Evolutionary conservation across 2,113 vertebrate genomes (phyloP).

Genomic region (Psammodynastes pulverulentus): DNA sequence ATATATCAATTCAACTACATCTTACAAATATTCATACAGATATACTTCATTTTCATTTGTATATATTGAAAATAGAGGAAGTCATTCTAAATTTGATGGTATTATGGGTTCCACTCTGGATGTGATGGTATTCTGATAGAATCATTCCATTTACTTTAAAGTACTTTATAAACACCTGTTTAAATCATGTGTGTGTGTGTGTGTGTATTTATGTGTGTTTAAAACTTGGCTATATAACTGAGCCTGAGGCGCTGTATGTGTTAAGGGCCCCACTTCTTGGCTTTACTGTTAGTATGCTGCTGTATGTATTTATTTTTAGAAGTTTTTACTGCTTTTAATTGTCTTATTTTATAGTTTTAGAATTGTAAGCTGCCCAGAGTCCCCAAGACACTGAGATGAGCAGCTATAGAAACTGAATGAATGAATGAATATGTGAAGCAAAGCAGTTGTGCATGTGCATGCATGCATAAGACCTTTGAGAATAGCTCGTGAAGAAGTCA

Average conservation of each 20-base stretch:
- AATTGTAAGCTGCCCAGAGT: too few species aligned
- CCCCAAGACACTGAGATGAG: too few species aligned
- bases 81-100: background rate
- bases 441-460: background rate
- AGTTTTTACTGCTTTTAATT: too few species aligned
- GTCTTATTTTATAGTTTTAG: too few species aligned
- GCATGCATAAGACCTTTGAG: background rate
- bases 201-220: background rate
- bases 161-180: background rate
- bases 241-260: background rate
- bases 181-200: background rate
- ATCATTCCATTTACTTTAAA: background rate
- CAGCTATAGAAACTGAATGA: too few species aligned
- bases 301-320: background rate
- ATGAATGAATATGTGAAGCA: background rate
- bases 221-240: background rate
- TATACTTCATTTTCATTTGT: background rate
- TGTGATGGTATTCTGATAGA: background rate
- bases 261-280: background rate
- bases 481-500: background rate
- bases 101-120: background rate
- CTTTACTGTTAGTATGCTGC: background rate
- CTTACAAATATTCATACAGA: background rate
- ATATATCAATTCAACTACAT: background rate
- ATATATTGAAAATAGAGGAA: background rate